Base-by-base conservation (phyloP, 1,140 invertebrate species). In the Dufourea novaeangliae region DNA sequence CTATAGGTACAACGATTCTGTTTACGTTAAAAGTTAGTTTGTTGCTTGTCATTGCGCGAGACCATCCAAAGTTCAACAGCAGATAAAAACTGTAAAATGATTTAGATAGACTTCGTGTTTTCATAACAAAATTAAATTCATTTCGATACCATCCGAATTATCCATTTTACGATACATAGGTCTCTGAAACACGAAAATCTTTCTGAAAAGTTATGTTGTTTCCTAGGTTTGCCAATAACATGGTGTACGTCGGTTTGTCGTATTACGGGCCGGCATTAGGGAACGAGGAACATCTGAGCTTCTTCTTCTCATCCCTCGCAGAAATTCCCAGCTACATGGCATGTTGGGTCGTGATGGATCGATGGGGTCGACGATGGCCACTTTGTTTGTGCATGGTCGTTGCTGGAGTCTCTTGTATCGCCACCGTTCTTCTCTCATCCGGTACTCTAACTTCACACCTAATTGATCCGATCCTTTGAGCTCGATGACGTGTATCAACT, bases 251-350 rank as follows among this genome's bases (percentile, higher is more conserved):
- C 11, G 97, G 96, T 0, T 90, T 97, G 56, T 97, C 96, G 78
- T 97, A 97, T 87, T 98, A 98, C 81, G 96, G 97, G 0, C 97
- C 97, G 17, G 95, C 96, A 10, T 93, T 98, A 22, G 97, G 96
- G 29, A 96, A 93, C 79, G 96, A 97, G 90, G 95, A 97, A 84
- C 97, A 97, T 89, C 93, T 98, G 75, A 97, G 96, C 86, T 98
- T 98, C 88, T 95, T 97, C 63, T 93, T 97, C 27, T 97, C 96
- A 22, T 96, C 96, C 0, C 93, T 95, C 0, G 96, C 97, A 17
- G 97, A 98, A 90, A 94, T 98, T 66, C 97, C 97, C 0, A 97
- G 96, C 86, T 97, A 97, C 86, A 89, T 97, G 39, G 94, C 95
- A 2, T 97, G 96, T 86, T 97, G 96, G 96, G 88, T 97, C 44